Base-by-base conservation (phyloP, 2,888 invertebrate species). In the Gymnoscelis rufifasciata region DNA sequence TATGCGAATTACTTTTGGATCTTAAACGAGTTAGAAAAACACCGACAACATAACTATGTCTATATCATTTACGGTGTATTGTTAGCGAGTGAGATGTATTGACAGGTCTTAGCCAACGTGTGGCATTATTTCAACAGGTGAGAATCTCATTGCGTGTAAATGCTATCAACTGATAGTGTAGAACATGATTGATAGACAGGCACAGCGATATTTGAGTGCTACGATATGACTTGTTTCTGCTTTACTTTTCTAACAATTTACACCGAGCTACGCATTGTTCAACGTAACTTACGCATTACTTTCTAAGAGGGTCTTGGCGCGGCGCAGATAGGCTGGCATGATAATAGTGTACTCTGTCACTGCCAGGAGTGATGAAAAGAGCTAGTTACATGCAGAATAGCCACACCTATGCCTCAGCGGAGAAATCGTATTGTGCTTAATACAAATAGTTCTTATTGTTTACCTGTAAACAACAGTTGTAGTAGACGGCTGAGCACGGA, bases 331-430 rank as follows among this genome's bases (percentile, higher is more conserved):
- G 11, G 40, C 45, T 56, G 59, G 55, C 54, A 59, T 62, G 56
- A 57, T 55, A 57, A 55, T 39, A 51, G 57, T 54, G 52, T 54
- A 50, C 56, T 58, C 54, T 56, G 59, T 63, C 60, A 58, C 44
- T 50, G 42, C 36, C 47, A 59, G 56, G 43, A 51, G 53, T 61
- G 56, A 65, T 56, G 59, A 68, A 66, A 59, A 49, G 40, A 47
- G 57, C 55, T 66, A 54, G 61, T 64, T 64, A 62, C 57, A 63
- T 59, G 63, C 59, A 36, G 55, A 62, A 58, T 65, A 64, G 69
- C 57, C 62, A 62, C 36, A n/a, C n/a, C n/a, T n/a, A n/a, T n/a
- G n/a, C n/a, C n/a, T n/a, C n/a, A 49, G 45, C 38, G 41, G 52
- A 51, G 52, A 64, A 60, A 57, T 61, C 54, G 47, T 56, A 56